Evolutionary conservation across 1,140 invertebrate species (phyloP).

Genomic region (Sitobion miscanthi): DNA sequence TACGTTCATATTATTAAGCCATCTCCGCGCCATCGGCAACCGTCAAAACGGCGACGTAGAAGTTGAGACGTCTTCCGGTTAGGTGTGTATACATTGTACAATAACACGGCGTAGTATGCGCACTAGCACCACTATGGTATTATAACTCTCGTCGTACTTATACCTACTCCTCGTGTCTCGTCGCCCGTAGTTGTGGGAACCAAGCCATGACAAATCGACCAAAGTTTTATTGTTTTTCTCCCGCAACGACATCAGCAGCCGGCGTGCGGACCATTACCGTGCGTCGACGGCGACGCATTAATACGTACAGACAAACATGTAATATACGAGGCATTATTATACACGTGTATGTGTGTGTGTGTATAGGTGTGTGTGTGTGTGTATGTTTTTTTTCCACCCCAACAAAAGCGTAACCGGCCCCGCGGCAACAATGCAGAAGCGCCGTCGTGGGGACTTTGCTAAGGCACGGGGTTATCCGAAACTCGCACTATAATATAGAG

Average conservation of each 20-base stretch:
- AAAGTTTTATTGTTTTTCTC: slow-evolving; percentile 40
- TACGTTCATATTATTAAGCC: neutral
- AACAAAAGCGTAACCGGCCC: neutral
- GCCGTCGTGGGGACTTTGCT: neutral
- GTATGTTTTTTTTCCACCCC: neutral
- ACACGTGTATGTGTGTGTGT: neutral
- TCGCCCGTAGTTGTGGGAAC: neutral
- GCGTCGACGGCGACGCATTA: neutral
- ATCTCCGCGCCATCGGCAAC: neutral
- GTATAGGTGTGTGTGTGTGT: neutral
- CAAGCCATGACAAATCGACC: slow-evolving; percentile 22
- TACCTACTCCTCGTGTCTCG: neutral
- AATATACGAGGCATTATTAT: neutral
- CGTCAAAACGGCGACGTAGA: neutral
- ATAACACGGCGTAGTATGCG: neutral
- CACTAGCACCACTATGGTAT: too few species aligned
- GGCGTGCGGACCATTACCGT: neutral
- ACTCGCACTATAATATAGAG: neutral
- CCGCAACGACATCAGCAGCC: neutral
- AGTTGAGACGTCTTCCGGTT: neutral
- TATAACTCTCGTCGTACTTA: neutral
- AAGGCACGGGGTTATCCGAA: neutral
- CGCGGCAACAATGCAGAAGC: neutral
- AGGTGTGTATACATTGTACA: neutral
- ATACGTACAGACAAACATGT: neutral